Base-by-base conservation (phyloP, 2,888 invertebrate genomes). In the Drosophila neutralis region DNA sequence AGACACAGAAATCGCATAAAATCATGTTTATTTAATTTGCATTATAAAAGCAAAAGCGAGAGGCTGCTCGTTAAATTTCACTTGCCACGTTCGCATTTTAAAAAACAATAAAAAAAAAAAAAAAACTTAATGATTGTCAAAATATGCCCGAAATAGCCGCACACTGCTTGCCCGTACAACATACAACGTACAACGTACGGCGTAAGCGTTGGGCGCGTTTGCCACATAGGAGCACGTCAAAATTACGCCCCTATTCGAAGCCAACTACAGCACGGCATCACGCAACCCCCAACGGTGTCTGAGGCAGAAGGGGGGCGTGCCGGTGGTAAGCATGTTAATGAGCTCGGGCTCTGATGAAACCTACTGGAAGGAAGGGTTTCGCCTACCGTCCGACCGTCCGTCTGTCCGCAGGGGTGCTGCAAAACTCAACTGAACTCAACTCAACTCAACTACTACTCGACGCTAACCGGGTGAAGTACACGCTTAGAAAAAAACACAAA, bases 1-100 rank as follows among this genome's bases (percentile, higher is more conserved):
- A 71, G 35, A 54, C 64, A 70, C 56, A 51, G 70, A 90, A 89
- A 87, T 87, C 91, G 73, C 80, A 89, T 89, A 81, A 87, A 86
- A 86, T 87, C 90, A 90, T 87, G 88, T 90, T 90, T 90, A 90
- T 90, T 87, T 90, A 73, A 90, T 90, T 90, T 90, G 83, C 89
- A 87, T 90, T 80, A 82, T 76, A 87, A 89, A 82, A 66, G 70
- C 64, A 13, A 54, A 24, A 27, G 24, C 35, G 18, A 27, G 27
- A 51, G 67, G 58, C 56, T 61, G 87, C 69, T 85, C 86, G 86
- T 87, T 90, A 87, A 87, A 89, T 73, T 82, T 87, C 78, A 69
- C 70, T 90, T 66, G 49, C 27, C 49, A 49, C 73, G 76, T 70
- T 67, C 60, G 74, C 89, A 69, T 89, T 86, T 86, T 82, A 86